Evolutionary conservation across 92 coral and sea anemone genomes (phyloP), one percentile per base, ranked within the genome.

Genomic region (Porites evermanni): DNA sequence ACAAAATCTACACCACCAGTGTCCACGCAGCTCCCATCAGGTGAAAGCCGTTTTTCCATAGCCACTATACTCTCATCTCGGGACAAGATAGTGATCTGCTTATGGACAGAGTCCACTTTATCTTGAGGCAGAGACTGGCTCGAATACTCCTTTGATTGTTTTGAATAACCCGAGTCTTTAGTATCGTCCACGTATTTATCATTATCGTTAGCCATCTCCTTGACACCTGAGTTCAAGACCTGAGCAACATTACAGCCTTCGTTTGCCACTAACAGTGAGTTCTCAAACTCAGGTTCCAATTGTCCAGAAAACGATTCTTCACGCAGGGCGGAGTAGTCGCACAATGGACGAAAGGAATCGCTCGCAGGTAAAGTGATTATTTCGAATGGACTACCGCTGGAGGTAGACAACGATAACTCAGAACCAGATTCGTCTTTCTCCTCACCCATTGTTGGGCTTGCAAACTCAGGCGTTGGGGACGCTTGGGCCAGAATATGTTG

Each of bases 1-100:
- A 68, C 20, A 9, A 18, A 78, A 64, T 78, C 82, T 20, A 63
- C 17, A 64, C 87, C 47, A 21, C 51, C 87, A 4, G 64, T 73
- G 7, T 83, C 87, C 80, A 74, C 24, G n/a, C 87, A 60, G 38
- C 87, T 83, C 8, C 87, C 87, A 66, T 83, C 87, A 12, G 87
- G 87, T 6, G 87, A 83, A 11, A 83, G 80, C 23, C 87, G 73
- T 53, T 64, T 83, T 73, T 69, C 80, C 80, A 83, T 74, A 19
- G 53, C 52, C 18, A 61, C 52, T 13, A 47, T 72, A 13, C 32
- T 83, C 52, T 63, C 80, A 11, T 83, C 87, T 16, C 71, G 87
- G 12, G 87, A 83, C 80, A 83, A 51, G 21, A 83, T 44, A 9
- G 73, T 73, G 32, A 83, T 53, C 38, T 81, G 77, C 61, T 81